phyloP scores from a whole-genome alignment of 2,797 vertebrate species.

The Spheniscus humboldti region DNA sequence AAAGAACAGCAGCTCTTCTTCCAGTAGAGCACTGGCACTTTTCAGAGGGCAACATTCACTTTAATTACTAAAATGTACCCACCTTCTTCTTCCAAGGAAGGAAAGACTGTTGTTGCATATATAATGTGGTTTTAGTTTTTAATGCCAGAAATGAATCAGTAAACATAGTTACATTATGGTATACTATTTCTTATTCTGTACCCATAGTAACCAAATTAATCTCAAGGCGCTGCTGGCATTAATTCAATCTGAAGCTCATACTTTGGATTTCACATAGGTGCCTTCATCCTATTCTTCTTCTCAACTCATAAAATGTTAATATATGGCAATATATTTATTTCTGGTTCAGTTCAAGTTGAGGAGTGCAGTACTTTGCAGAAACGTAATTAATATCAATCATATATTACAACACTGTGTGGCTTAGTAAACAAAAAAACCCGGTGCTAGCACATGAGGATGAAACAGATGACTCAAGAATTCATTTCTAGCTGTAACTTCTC shows the following conservation, averaged over 20 bases:
- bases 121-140: conserved; percentile 67
- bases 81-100: conserved; percentile 52
- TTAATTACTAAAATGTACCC: conserved; percentile 66
- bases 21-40: conserved; percentile 29
- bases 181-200: conserved; percentile 70
- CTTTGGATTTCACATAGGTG: conserved; percentile 70
- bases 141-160: conserved; percentile 72
- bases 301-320: conserved; percentile 75
- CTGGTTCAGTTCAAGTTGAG: conserved; percentile 73
- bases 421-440: conserved; percentile 21
- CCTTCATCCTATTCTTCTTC: conserved; percentile 67
- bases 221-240: conserved; percentile 68
- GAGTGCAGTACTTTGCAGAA: conserved; percentile 63
- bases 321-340: conserved; percentile 75
- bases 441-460: background rate
- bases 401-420: conserved; percentile 55
- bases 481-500: conserved; percentile 11
- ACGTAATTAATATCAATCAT: conserved; percentile 77
- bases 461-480: conserved; percentile 33
- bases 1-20: background rate
- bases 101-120: conserved; percentile 63
- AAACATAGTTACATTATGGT: conserved; percentile 70
- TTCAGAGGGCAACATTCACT: conserved; percentile 51
- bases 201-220: conserved; percentile 76
- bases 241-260: conserved; percentile 70